These are phyloP conservation scores for Actinemys pallida DNA, from an alignment of 2,113 vertebrate species.

Conservation along the genomic window DNA sequence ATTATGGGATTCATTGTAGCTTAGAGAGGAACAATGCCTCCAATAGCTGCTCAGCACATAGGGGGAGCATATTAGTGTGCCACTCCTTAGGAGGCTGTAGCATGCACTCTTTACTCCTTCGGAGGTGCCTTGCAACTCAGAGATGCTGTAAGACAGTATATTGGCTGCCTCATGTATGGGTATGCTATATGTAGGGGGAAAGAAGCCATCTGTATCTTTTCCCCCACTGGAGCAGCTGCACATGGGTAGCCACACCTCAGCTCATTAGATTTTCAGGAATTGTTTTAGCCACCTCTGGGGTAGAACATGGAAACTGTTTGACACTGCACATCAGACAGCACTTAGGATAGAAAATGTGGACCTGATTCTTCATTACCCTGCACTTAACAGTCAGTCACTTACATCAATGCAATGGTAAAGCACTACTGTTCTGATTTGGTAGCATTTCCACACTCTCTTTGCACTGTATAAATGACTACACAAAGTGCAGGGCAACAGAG, in stretches of 20 bases:
- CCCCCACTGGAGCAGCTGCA: background rate
- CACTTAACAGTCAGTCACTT: background rate
- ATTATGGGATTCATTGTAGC: background rate
- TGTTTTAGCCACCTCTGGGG: background rate
- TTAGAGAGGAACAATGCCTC: fast-evolving
- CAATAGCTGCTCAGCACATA: background rate
- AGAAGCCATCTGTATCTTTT: background rate
- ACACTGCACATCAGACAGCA: background rate
- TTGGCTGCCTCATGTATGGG: fast-evolving
- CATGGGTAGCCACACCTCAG: fast-evolving
- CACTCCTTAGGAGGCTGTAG: background rate
- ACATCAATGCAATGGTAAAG: background rate
- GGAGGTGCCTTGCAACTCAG: background rate
- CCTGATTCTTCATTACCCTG: background rate
- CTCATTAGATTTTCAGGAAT: background rate
- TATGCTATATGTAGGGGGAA: background rate
- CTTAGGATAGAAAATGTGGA: background rate
- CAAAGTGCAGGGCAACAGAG: background rate
- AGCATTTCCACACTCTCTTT: background rate
- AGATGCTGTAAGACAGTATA: background rate
- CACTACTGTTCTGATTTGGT: fast-evolving
- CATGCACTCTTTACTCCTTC: background rate
- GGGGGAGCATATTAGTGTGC: background rate
- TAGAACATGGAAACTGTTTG: background rate
- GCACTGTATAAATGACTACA: background rate